phyloP scores from a whole-genome alignment of 2,888 invertebrate species.

The Stenurella melanura region DNA sequence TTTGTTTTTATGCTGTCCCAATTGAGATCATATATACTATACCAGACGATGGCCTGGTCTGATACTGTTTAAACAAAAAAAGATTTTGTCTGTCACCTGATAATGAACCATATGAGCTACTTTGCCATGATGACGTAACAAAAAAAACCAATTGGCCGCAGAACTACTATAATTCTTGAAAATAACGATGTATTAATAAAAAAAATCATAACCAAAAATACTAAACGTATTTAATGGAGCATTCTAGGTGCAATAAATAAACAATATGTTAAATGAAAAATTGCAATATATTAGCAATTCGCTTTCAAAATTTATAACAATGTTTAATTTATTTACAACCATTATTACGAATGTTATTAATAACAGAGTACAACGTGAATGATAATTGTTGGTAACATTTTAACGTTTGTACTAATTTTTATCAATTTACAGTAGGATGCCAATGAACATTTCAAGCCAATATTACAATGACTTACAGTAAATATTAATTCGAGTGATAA shows the following conservation, averaged over 20 bases:
- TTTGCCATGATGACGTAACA: no score
- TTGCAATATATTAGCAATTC: conserved; percentile 46
- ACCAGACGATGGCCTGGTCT: no score
- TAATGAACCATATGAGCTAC: no score
- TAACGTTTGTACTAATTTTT: conserved; percentile 48
- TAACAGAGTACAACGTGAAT: conserved; percentile 42
- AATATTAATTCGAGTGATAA: conserved; percentile 34
- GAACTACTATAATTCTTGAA: no score
- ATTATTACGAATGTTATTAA: conserved; percentile 45
- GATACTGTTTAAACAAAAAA: no score
- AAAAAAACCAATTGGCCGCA: no score
- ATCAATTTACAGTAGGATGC: conserved; percentile 22
- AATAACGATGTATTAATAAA: no score
- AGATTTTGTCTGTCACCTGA: no score
- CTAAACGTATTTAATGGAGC: no score
- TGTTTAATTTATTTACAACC: conserved; percentile 48
- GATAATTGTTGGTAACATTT: conserved; percentile 38
- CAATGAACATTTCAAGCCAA: conserved; percentile 26
- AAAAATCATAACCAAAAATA: no score
- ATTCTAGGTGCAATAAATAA: neutral
- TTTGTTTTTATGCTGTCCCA: no score
- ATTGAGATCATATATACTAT: no score
- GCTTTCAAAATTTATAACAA: conserved; percentile 44
- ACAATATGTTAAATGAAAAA: conserved; percentile 21
- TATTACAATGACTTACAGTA: conserved; percentile 30